Percentiles rank a stretch among this genome's conserved stretches.
Conservation (phyloP, 2,888 invertebrate species). For the Xylophagus ater region DNA sequence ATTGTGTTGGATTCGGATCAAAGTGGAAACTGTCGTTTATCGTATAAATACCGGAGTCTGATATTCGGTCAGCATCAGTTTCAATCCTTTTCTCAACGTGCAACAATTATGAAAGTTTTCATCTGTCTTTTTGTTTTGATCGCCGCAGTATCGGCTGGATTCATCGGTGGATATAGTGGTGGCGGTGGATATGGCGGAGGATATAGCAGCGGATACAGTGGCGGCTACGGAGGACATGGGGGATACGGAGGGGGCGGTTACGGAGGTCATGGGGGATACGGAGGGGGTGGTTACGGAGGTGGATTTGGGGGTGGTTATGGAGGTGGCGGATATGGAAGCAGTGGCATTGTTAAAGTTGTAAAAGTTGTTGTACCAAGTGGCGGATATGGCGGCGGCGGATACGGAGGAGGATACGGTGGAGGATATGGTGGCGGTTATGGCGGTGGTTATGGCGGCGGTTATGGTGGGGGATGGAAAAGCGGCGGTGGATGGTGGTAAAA, state of each 20-base stretch:
- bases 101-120: conserved; percentile 5
- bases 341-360: not conserved
- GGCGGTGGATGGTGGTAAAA: conserved; percentile 2
- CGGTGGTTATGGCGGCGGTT: not conserved
- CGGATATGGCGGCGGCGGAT: not conserved
- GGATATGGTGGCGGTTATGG: not conserved
- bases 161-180: not conserved
- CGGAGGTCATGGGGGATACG: not conserved
- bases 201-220: not conserved
- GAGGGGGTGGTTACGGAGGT: not conserved
- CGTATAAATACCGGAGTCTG: no score
- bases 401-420: not conserved
- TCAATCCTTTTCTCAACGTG: no score
- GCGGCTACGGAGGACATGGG: not conserved
- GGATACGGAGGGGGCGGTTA: not conserved
- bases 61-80: no score
- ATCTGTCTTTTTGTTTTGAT: conserved; percentile 3
- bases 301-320: not conserved
- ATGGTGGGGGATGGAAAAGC: not conserved
- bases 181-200: conserved; percentile 1
- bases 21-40: no score
- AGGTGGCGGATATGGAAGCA: not conserved
- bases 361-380: not conserved
- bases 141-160: conserved; percentile 3
- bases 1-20: no score